Base-by-base conservation (phyloP, 2,888 invertebrate genomes). In the Protophormia terraenovae region DNA sequence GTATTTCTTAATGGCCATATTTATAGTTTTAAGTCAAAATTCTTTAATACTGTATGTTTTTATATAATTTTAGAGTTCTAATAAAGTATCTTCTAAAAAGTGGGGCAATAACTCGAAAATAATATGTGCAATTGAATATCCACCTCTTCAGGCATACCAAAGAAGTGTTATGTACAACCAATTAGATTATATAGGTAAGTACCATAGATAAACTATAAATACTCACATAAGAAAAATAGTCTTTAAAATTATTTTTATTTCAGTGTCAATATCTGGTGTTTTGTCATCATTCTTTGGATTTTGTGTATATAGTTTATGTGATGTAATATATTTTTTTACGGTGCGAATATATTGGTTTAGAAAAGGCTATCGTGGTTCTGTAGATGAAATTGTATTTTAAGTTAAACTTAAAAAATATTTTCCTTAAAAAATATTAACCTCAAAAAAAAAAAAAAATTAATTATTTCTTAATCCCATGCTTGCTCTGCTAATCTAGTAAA, bases 311-410 rank as follows among this genome's bases (percentile, higher is more conserved):
- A 72, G 72, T 45, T 38, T 83, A 16, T 24, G 60, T 1, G 82
- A 83, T 12, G 12, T 77, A 3, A 16, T 83, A 19, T 86, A 86
- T 53, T 84, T 47, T 35, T 71, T 83, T 58, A 83, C 79, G 1
- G 8, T 86, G 12, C 64, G 86, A 35, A 24, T 78, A 29, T 77
- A 75, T 58, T 82, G 72, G 84, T 88, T 38, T 72, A 8, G 50
- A 22, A 71, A 50, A 24, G 86, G 77, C 22, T 83, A 79, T 64
- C 45, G 32, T n/a, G 84, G 86, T 22, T 71, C 72, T 32, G 66
- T 81, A 10, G 75, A 86, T 73, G 77, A 75, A n/a, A 64, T 35
- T 53, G 12, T 22, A 7, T 14, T 29, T 16, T 47, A 12, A n/a
- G n/a, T 22, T 41, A 47, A n/a, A 6, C 47, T 27, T n/a, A n/a